A percentile compares a stretch with the other conserved stretches of the same genome.
Evolutionary conservation across 2,888 invertebrate species (phyloP).

Genomic region (Serrognathus titanus): DNA sequence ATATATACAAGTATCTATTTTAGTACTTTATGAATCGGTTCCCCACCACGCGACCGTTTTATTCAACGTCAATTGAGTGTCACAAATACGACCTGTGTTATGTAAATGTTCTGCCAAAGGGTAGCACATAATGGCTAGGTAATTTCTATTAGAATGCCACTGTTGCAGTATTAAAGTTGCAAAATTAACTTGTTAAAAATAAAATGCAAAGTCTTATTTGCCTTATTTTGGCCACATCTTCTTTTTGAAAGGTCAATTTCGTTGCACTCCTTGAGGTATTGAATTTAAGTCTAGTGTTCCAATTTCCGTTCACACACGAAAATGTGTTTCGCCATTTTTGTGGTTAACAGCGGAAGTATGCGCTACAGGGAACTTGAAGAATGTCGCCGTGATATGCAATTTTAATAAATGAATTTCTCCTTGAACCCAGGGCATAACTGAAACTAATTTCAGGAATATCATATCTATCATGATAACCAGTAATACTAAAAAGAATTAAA

Average conservation of each 20-base stretch:
- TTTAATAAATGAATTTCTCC: no score
- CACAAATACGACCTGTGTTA: slow-evolving; percentile 49
- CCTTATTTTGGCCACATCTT: not conserved
- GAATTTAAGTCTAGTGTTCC: slow-evolving; percentile 19
- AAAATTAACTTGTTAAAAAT: not conserved
- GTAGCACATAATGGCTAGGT: slow-evolving; percentile 12
- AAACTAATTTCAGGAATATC: no score
- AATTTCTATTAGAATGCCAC: not conserved
- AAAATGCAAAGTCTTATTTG: not conserved
- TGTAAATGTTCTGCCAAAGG: slow-evolving; percentile 44
- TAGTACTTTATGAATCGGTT: slow-evolving; percentile 47
- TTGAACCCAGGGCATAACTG: no score
- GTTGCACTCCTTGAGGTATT: slow-evolving; percentile 2
- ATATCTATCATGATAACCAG: no score
- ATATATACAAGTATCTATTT: slow-evolving; percentile 48
- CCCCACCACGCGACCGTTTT: slow-evolving; percentile 49
- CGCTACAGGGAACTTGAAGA: not conserved
- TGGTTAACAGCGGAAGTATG: slow-evolving; percentile 17
- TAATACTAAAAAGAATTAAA: no score
- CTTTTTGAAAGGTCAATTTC: not conserved
- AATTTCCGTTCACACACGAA: slow-evolving; percentile 31
- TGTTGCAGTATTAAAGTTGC: no score
- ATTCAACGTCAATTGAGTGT: slow-evolving; percentile 50
- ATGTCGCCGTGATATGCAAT: no score
- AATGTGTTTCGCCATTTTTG: slow-evolving; percentile 28